A percentile compares a stretch with the other conserved stretches of the same genome.
Conservation (phyloP, 2,113 vertebrate genomes). For the Siniperca knerii region DNA sequence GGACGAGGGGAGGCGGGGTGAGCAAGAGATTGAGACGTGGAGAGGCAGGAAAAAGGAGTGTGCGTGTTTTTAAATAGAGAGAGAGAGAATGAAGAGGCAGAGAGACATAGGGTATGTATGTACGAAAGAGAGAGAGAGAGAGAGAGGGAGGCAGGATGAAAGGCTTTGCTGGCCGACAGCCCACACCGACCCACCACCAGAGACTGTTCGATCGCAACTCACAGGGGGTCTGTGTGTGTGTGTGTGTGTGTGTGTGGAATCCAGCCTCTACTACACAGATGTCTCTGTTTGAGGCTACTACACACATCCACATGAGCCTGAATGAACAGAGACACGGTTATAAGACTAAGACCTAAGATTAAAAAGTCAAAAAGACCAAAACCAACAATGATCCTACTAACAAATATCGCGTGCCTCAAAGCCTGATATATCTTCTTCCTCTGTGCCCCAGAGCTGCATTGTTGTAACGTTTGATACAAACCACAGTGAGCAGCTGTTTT, state of each 20-base stretch:
- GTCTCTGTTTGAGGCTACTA: conserved; percentile 53
- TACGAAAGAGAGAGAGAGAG: not conserved
- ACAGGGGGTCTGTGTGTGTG: conserved; percentile 46
- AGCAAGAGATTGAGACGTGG: not conserved
- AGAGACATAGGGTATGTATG: conserved; percentile 18
- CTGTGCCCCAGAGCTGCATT: not conserved
- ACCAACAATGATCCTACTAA: not conserved
- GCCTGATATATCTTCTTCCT: not conserved
- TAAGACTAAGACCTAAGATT: not conserved
- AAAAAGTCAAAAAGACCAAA: not conserved
- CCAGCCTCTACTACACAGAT: conserved; percentile 28
- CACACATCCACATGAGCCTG: not conserved
- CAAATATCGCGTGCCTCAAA: too few species aligned
- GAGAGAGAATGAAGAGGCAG: conserved; percentile 3
- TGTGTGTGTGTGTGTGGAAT: conserved; percentile 43
- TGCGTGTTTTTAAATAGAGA: conserved; percentile 24
- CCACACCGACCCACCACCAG: conserved; percentile 42
- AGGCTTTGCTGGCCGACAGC: conserved; percentile 52
- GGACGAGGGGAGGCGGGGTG: not conserved
- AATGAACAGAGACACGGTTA: conserved; percentile 19
- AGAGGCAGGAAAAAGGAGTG: conserved; percentile 23
- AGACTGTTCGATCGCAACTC: conserved; percentile 34
- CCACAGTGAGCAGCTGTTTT: not conserved
- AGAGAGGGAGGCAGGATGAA: conserved; percentile 44
- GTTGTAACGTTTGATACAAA: not conserved